phyloP scores from a whole-genome alignment of 1,140 invertebrate genomes.

The Nebria ingens region DNA sequence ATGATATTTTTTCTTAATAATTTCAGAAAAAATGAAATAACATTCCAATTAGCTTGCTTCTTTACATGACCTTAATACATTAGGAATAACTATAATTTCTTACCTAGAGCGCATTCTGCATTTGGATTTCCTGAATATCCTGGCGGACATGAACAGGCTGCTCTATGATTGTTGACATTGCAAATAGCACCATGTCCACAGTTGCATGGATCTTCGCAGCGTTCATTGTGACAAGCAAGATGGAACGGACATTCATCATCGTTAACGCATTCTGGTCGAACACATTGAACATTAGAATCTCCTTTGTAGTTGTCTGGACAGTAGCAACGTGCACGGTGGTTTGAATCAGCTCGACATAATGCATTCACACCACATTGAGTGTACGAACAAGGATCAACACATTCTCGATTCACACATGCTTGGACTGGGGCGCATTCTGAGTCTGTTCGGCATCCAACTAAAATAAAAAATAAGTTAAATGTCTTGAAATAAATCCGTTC shows the following conservation, averaged over 20 bases:
- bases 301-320: constrained; percentile 65
- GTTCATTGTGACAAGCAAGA: constrained; percentile 61
- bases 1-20: too few relatives aligned
- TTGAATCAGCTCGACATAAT: constrained; percentile 57
- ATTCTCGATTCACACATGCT: constrained; percentile 76
- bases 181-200: constrained; percentile 61
- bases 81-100: constrained; percentile 17
- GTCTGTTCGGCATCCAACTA: constrained; percentile 76
- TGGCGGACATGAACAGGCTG: constrained; percentile 71
- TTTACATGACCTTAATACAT: neutral
- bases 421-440: constrained; percentile 71
- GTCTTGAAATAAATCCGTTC: neutral
- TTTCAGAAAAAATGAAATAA: too few relatives aligned
- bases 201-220: constrained; percentile 70
- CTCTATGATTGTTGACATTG: constrained; percentile 61
- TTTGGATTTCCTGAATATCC: constrained; percentile 72
- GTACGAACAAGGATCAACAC: constrained; percentile 66
- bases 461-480: constrained; percentile 19
- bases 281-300: constrained; percentile 63
- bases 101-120: constrained; percentile 50
- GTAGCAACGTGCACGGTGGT: constrained; percentile 67
- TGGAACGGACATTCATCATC: constrained; percentile 64
- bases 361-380: constrained; percentile 77
- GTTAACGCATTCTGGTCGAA: constrained; percentile 61
- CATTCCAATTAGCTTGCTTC: neutral